Evolutionary conservation across 1,140 invertebrate genomes (phyloP), one percentile per base, ranked within the genome.

Genomic region (Caenorhabditis tropicalis): DNA sequence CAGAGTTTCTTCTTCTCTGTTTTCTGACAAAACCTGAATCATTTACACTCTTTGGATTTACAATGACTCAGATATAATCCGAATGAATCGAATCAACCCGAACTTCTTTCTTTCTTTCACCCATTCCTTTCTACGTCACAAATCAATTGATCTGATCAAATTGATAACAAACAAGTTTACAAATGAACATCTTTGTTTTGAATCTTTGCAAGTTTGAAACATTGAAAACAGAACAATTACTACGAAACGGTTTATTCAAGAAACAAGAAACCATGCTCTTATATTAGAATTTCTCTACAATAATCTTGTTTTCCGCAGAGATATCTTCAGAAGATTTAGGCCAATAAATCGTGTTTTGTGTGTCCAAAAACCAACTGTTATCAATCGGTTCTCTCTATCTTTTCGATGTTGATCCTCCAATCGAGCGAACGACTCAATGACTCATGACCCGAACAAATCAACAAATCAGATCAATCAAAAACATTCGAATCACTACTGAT

Each of bases 401-500:
- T 19, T 51, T 51, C n/a, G n/a, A 3, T 51, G 48, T 51, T 51
- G 48, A 51, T 51, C n/a, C n/a, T n/a, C n/a, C 48, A 65, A 65
- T 65, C 29, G 29, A 31, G 21, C 53, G 53, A 56, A 56, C 53
- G 21, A 46, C 36, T 31, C 36, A 74, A 21, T 43, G 65, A 74
- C 3, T 43, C 65, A 74, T 74, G 33, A 43, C 29, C 33, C 21
- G 33, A 74, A 39, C 21, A 46, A 74, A 39, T 74, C 33, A 74
- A 43, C 36, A 74, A 74, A 74, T 43, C 65, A 74, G 65, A 74
- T 43, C 65, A 74, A 74, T 43, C 33, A 65, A 21, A 43, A 43
- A 43, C 39, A 43, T 65, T 15, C 19, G 36, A n/a, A n/a, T 7
- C 29, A 74, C 43, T 36, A 74, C 7, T 43, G 65, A 74, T 74